Evolutionary conservation across 2,888 invertebrate species (phyloP), one percentile per base, ranked within the genome.

Genomic region (Patella pellucida): DNA sequence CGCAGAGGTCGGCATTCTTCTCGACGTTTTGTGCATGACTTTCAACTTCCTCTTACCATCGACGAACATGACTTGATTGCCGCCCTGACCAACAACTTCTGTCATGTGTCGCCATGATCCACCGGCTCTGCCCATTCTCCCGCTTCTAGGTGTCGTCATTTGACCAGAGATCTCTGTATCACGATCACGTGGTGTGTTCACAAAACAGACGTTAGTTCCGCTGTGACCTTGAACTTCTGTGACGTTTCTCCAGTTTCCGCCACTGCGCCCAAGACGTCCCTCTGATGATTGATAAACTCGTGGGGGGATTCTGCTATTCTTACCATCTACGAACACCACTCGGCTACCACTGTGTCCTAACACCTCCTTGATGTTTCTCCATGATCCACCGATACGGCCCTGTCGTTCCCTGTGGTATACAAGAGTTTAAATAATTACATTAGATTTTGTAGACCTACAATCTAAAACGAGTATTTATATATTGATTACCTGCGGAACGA

Each of bases 321-420:
- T 77, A 86, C 89, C 89, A 77, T 89, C 89, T 11, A 89, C 86
- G 81, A 87, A 89, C n/a, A 87, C 85, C 23, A 86, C 84, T 54
- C 88, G 78, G n/a, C 78, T 74, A 14, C 88, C 88, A 2, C 85
- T 85, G n/a, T 87, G 85, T 50, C 87, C 86, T 70, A 88, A 69
- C 1, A 88, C 88, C 76, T 88, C 88, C 77, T 87, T 88, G 41
- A 88, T 86, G 74, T 89, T 88, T 70, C 88, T 76, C 89, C 89
- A 89, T 72, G 84, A 86, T 14, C 88, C 88, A 9, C 88, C 88
- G n/a, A 85, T 85, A 41, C 87, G 79, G 9, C 89, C 89, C 67
- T 88, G 85, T 73, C 89, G 83, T 76, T 87, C 82, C 77, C 88
- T 89, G 73, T 41, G 7, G 41, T 0, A 41, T 1, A 41, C 7